Evolutionary conservation across 2,797 vertebrate species (phyloP).

Genomic region (Microchirus variegatus): DNA sequence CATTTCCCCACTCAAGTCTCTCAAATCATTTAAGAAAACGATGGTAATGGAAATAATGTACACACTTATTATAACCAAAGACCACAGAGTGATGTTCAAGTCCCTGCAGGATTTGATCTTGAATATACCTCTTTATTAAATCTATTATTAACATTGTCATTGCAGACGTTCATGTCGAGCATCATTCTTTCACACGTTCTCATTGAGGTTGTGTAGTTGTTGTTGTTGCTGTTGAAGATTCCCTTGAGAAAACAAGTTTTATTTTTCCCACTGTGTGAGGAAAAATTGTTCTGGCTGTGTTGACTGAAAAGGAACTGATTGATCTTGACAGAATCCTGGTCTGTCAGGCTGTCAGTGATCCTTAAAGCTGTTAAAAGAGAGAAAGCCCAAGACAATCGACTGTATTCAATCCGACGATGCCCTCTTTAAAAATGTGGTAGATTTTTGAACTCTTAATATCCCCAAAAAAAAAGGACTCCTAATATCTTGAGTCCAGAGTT

Average conservation of each 20-base stretch:
- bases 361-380: conserved; percentile 54
- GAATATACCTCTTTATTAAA: background rate
- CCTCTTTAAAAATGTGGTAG: conserved; percentile 38
- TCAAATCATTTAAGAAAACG: conserved; percentile 8
- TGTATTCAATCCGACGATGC: conserved; percentile 36
- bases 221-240: conserved; percentile 43
- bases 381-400: conserved; percentile 54
- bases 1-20: background rate
- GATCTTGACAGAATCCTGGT: conserved; percentile 69
- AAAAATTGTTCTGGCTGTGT: conserved; percentile 47
- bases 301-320: conserved; percentile 63
- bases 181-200: conserved; percentile 8
- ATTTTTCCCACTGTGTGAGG: conserved; percentile 22
- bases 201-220: conserved; percentile 19
- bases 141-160: conserved; percentile 27
- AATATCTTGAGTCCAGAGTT: conserved; percentile 40
- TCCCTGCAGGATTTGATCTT: conserved; percentile 16
- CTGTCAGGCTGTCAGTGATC: conserved; percentile 66
- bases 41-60: background rate
- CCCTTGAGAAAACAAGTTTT: conserved; percentile 51
- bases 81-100: background rate
- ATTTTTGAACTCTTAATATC: too few relatives aligned
- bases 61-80: background rate
- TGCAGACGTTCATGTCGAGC: conserved; percentile 13
- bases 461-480: conserved; percentile 6